phyloP scores from a whole-genome alignment of 2,113 vertebrate genomes.

The Phocoena phocoena region DNA sequence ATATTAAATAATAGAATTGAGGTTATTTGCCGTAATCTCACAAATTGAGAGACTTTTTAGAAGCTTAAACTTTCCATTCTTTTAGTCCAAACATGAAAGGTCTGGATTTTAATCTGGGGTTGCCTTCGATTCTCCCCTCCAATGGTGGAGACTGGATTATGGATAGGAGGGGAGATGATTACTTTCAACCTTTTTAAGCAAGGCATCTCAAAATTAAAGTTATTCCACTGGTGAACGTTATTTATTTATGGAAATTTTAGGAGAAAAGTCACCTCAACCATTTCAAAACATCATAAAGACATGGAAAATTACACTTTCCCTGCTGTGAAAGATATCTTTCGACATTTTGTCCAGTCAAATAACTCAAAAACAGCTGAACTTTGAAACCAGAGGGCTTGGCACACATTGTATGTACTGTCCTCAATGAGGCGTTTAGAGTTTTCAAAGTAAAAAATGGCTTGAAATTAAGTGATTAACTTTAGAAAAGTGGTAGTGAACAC shows the following conservation, averaged over 20 bases:
- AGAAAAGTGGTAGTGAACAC: background rate
- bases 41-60: background rate
- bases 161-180: background rate
- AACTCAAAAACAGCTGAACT: constrained; percentile 66
- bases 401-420: background rate
- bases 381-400: constrained; percentile 62
- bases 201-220: constrained; percentile 36
- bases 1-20: background rate
- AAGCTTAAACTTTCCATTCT: background rate
- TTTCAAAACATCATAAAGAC: constrained; percentile 63
- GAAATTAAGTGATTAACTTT: constrained; percentile 33
- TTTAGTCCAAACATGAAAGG: background rate
- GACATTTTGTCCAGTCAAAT: constrained; percentile 68
- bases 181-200: background rate
- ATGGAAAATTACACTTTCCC: constrained; percentile 74
- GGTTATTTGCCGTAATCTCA: background rate
- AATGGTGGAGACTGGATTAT: background rate
- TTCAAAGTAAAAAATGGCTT: constrained; percentile 49
- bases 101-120: background rate
- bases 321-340: constrained; percentile 47
- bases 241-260: constrained; percentile 68
- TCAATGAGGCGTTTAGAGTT: constrained; percentile 45
- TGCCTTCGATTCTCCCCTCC: background rate
- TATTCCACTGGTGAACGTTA: background rate
- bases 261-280: constrained; percentile 6